A percentile compares a stretch with the other conserved stretches of the same genome.
phyloP scores from a whole-genome alignment of 2,888 invertebrate genomes.

The Geophilus truncorum region DNA sequence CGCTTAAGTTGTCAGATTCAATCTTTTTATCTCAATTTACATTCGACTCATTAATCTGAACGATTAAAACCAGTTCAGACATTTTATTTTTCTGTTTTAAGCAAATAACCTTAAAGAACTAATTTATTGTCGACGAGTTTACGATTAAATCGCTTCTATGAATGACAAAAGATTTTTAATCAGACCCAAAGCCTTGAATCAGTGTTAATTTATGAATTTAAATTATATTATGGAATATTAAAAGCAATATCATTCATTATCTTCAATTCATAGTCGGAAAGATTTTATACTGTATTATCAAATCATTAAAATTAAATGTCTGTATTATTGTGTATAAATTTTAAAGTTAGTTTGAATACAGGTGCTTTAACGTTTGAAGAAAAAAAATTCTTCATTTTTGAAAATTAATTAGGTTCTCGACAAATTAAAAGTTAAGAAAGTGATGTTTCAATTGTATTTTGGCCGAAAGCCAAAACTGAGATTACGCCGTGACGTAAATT shows the following conservation, averaged over 20 bases:
- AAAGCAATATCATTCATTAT: neutral
- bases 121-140: neutral
- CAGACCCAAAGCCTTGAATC: neutral
- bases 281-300: neutral
- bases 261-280: neutral
- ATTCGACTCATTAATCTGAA: neutral
- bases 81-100: neutral
- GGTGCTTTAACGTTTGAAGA: too few relatives aligned
- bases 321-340: too few relatives aligned
- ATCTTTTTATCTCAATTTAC: conserved; percentile 6
- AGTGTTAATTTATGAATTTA: neutral
- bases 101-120: neutral
- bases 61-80: neutral
- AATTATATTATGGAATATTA: neutral
- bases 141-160: neutral
- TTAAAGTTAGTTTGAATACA: too few relatives aligned
- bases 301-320: neutral
- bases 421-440: neutral
- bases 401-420: neutral
- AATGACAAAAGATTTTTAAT: neutral
- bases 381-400: too few relatives aligned
- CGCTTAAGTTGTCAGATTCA: neutral
- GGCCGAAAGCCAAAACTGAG: neutral
- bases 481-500: neutral
- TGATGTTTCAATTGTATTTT: neutral